Conservation (phyloP, 2,888 invertebrate species). For the Amblyteles armatorius region DNA sequence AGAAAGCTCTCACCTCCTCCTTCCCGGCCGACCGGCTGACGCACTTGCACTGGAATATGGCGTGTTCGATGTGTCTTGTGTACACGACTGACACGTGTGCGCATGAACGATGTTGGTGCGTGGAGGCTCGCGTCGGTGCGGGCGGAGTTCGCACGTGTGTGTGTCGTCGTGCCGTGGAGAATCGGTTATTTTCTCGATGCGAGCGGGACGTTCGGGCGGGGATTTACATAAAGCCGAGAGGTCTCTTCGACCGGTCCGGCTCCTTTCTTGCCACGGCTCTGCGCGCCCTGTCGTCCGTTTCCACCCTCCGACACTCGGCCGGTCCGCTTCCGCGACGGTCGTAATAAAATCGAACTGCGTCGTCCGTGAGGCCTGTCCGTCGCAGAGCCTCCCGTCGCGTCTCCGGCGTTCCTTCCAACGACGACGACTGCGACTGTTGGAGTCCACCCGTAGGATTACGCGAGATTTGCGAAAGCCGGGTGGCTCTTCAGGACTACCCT, state of each 20-base stretch:
- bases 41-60: conserved; percentile 5
- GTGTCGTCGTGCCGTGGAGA: conserved; percentile 6
- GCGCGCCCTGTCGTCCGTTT: conserved; percentile 1
- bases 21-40: conserved; percentile 18
- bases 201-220: conserved; percentile 21
- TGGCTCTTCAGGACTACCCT: conserved; percentile 35
- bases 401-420: not conserved
- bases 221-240: conserved; percentile 61
- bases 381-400: conserved; percentile 22
- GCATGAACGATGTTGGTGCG: conserved; percentile 22
- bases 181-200: conserved; percentile 27
- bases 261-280: conserved; percentile 25
- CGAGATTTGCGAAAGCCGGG: conserved; percentile 57
- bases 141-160: not conserved
- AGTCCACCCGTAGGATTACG: conserved; percentile 47
- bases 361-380: conserved; percentile 21
- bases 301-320: not conserved
- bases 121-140: not conserved
- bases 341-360: conserved; percentile 60
- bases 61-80: conserved; percentile 42
- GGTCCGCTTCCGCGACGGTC: conserved; percentile 8
- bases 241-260: conserved; percentile 12
- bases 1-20: conserved; percentile 40
- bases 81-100: conserved; percentile 31
- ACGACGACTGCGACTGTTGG: not conserved